These are phyloP conservation scores for Protophormia terraenovae DNA, from an alignment of 2,888 invertebrate genomes.

Conservation along the genomic window DNA sequence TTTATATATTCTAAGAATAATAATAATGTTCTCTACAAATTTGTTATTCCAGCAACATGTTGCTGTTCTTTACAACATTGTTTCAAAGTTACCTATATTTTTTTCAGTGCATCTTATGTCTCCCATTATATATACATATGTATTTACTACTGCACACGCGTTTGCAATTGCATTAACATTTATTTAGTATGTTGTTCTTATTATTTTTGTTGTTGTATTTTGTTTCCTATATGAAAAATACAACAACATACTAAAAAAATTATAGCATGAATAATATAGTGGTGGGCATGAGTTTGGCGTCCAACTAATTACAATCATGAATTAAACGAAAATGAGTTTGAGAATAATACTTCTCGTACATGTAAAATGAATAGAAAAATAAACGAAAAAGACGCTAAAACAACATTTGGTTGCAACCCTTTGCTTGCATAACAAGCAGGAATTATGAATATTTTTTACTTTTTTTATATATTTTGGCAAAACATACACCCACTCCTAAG, in stretches of 20 bases:
- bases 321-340: conserved; percentile 49
- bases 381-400: not conserved
- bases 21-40: too few relatives aligned
- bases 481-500: conserved; percentile 18
- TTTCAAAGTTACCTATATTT: not conserved
- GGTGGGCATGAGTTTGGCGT: conserved; percentile 61
- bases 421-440: conserved; percentile 55
- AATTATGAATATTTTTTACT: conserved; percentile 59
- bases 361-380: not conserved
- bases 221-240: not conserved
- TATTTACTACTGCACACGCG: conserved; percentile 46
- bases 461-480: conserved; percentile 30
- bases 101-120: not conserved
- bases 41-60: not conserved
- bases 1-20: too few relatives aligned
- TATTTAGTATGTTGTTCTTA: conserved; percentile 25
- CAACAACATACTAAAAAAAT: conserved; percentile 2
- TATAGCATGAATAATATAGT: conserved; percentile 10
- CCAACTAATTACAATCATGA: conserved; percentile 67
- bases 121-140: not conserved
- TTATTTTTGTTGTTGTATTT: conserved; percentile 4
- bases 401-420: conserved; percentile 55
- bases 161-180: conserved; percentile 58
- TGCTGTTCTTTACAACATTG: not conserved
- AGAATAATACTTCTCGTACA: conserved; percentile 19